Percentiles rank a stretch among this genome's conserved stretches.
Evolutionary conservation across 2,113 vertebrate genomes (phyloP).

Genomic region (Morone chrysops): DNA sequence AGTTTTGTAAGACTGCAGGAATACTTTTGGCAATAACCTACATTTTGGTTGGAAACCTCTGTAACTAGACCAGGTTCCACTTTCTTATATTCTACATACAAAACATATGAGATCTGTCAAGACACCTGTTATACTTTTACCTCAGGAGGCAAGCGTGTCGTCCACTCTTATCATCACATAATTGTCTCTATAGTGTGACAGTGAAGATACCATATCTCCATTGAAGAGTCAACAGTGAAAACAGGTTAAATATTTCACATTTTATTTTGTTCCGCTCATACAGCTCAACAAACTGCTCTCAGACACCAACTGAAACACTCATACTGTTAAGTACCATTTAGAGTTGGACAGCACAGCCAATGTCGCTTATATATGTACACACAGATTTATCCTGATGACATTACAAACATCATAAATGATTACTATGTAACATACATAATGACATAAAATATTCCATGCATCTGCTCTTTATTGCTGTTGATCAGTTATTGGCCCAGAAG

Average conservation of each 20-base stretch:
- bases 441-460: constrained; percentile 51
- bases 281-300: constrained; percentile 68
- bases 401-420: constrained; percentile 69
- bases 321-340: constrained; percentile 62
- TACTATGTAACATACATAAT: constrained; percentile 74
- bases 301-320: constrained; percentile 54
- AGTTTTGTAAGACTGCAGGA: not conserved
- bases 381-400: constrained; percentile 70
- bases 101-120: not conserved
- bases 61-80: not conserved
- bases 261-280: constrained; percentile 80
- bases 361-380: constrained; percentile 50
- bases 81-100: not conserved
- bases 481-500: constrained; percentile 62
- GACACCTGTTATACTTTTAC: constrained; percentile 1
- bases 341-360: constrained; percentile 49
- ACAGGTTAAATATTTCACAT: constrained; percentile 78
- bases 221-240: constrained; percentile 14
- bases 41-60: not conserved
- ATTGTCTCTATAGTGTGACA: not conserved
- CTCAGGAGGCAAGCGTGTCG: not conserved
- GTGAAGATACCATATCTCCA: constrained; percentile 12
- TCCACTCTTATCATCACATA: not conserved
- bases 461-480: constrained; percentile 59
- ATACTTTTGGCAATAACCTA: not conserved